Conservation (phyloP, 2,888 invertebrate species). For the Pristionchus exspectatus region DNA sequence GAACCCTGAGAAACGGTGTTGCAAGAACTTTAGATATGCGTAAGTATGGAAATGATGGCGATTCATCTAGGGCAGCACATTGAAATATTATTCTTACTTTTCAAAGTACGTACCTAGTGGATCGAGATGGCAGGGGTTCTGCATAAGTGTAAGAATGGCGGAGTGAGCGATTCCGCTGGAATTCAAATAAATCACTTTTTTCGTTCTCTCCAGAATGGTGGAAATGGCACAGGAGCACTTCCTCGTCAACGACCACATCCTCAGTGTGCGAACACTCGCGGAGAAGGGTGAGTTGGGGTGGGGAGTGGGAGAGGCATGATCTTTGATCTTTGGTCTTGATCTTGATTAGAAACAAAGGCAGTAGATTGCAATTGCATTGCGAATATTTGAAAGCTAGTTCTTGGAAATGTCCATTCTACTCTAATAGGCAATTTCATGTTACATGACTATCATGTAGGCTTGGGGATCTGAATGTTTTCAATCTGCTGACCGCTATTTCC, state of each 20-base stretch:
- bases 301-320: constrained; percentile 52
- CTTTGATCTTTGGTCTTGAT: background rate
- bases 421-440: no score
- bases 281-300: constrained; percentile 54
- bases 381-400: background rate
- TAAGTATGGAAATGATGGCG: no score
- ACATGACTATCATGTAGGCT: no score
- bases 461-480: no score
- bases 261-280: constrained; percentile 54
- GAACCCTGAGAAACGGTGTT: no score
- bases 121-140: background rate
- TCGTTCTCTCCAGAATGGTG: constrained; percentile 41
- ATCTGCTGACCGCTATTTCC: no score
- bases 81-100: background rate
- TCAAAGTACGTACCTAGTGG: background rate
- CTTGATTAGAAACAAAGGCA: no score
- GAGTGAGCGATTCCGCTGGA: background rate
- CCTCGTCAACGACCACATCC: constrained; percentile 57
- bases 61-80: no score
- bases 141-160: background rate
- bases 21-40: no score
- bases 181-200: background rate
- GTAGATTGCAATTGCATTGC: background rate
- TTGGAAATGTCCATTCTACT: no score
- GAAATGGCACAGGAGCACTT: constrained; percentile 57